phyloP scores from a whole-genome alignment of 2,797 vertebrate species.

The Cercopithecus mitis region DNA sequence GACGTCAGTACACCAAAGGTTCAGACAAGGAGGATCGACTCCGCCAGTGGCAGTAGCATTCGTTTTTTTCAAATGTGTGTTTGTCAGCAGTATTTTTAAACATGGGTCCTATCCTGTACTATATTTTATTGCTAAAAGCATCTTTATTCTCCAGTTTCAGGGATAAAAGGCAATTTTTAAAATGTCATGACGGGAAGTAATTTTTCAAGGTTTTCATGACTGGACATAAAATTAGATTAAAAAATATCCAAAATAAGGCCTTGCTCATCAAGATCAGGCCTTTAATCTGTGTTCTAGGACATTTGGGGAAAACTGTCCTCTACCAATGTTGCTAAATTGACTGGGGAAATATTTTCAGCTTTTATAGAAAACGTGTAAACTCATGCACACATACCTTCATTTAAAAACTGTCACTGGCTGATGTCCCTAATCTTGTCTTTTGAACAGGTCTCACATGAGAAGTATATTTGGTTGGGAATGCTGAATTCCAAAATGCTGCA shows the following conservation, averaged over 20 bases:
- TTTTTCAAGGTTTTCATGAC: conserved; percentile 73
- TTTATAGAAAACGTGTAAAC: conserved; percentile 46
- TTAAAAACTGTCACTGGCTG: conserved; percentile 9
- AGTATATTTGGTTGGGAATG: background rate
- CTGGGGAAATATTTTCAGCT: background rate
- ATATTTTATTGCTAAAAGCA: conserved; percentile 79
- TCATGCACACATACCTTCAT: background rate
- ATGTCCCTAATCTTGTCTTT: background rate
- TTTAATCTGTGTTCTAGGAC: conserved; percentile 50
- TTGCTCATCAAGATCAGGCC: conserved; percentile 61
- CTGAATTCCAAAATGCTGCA: conserved; percentile 20
- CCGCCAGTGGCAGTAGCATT: background rate
- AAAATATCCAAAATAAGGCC: conserved; percentile 74
- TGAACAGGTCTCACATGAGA: background rate
- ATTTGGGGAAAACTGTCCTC: conserved; percentile 14
- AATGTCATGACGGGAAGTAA: conserved; percentile 72
- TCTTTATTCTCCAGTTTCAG: conserved; percentile 76
- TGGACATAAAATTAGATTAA: conserved; percentile 73
- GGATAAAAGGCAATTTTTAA: conserved; percentile 75
- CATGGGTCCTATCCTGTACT: conserved; percentile 46
- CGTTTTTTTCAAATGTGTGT: conserved; percentile 60
- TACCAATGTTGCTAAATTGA: background rate
- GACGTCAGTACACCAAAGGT: conserved; percentile 68
- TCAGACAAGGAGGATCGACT: conserved; percentile 65
- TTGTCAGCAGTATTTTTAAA: conserved; percentile 79